phyloP scores from a whole-genome alignment of 2,888 invertebrate species.

The Platycheirus rosarum region DNA sequence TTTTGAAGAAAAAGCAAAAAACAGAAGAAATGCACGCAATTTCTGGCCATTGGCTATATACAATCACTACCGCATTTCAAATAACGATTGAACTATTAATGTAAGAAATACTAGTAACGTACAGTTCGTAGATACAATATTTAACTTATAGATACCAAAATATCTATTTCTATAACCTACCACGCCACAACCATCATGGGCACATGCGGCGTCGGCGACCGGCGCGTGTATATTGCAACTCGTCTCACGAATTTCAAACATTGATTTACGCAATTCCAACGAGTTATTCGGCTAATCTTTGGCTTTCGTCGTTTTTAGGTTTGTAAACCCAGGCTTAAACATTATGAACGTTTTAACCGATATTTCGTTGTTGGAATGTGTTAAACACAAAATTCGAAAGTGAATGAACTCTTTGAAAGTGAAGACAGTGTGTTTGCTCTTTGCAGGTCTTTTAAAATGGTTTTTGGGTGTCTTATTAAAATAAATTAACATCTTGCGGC shows the following conservation, averaged over 20 bases:
- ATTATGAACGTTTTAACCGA: slow-evolving; percentile 5
- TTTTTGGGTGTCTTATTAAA: slow-evolving; percentile 4
- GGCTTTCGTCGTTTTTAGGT: slow-evolving; percentile 22
- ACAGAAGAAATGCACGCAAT: slow-evolving; percentile 38
- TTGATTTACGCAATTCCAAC: slow-evolving; percentile 65
- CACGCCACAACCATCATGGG: slow-evolving; percentile 1
- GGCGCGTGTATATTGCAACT: slow-evolving; percentile 42
- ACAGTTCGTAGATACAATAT: slow-evolving; percentile 29
- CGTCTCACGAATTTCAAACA: slow-evolving; percentile 52
- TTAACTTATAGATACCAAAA: slow-evolving; percentile 24
- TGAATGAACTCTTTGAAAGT: slow-evolving; percentile 67
- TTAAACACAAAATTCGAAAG: slow-evolving; percentile 50
- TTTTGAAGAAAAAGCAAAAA: background rate
- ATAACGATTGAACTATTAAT: slow-evolving; percentile 50
- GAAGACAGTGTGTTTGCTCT: background rate
- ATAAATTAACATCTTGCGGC: slow-evolving; percentile 27
- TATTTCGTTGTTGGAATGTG: slow-evolving; percentile 27
- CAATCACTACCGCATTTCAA: slow-evolving; percentile 63
- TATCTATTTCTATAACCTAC: background rate
- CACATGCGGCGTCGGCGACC: background rate
- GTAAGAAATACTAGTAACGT: slow-evolving; percentile 29
- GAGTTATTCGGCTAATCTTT: slow-evolving; percentile 45
- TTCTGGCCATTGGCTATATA: slow-evolving; percentile 13
- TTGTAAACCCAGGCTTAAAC: slow-evolving; percentile 29
- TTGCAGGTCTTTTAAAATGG: background rate